These are phyloP conservation scores for Gambelia wislizenii DNA, from an alignment of 2,797 vertebrate species.

Conservation along the genomic window DNA sequence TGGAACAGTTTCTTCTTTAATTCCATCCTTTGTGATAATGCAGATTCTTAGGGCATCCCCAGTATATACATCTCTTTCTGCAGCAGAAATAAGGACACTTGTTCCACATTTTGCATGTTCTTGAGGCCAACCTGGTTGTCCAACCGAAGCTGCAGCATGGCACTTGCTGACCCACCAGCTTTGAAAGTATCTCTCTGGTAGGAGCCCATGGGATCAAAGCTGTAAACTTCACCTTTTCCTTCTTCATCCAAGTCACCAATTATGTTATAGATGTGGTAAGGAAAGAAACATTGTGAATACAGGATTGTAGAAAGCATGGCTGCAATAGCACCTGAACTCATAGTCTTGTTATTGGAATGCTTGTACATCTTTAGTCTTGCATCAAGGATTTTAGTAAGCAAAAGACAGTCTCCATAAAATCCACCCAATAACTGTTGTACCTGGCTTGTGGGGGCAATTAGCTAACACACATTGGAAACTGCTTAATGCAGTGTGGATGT, in stretches of 20 bases:
- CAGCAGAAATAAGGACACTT: too few species aligned
- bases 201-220: constrained; percentile 98
- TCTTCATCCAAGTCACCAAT: constrained; percentile 97
- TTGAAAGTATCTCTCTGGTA: constrained; percentile 97
- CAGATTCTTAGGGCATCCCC: too few species aligned
- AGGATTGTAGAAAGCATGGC: constrained; percentile 98
- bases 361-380: constrained; percentile 99
- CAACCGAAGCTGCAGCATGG: constrained; percentile 96
- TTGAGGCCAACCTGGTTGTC: constrained; percentile 99
- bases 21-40: too few species aligned
- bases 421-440: too few species aligned
- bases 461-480: too few species aligned
- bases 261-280: constrained; percentile 99
- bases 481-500: too few species aligned
- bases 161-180: constrained; percentile 95
- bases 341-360: constrained; percentile 96
- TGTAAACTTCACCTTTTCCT: constrained; percentile 96
- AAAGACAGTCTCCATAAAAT: too few species aligned
- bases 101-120: too few species aligned
- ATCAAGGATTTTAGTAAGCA: too few species aligned
- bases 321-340: constrained; percentile 96
- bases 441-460: too few species aligned
- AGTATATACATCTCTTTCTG: too few species aligned
- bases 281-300: constrained; percentile 95
- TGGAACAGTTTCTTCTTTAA: too few species aligned